A percentile compares a stretch with the other conserved stretches of the same genome.
phyloP scores from a whole-genome alignment of 2,888 invertebrate species.

The Silvanus unidentatus region DNA sequence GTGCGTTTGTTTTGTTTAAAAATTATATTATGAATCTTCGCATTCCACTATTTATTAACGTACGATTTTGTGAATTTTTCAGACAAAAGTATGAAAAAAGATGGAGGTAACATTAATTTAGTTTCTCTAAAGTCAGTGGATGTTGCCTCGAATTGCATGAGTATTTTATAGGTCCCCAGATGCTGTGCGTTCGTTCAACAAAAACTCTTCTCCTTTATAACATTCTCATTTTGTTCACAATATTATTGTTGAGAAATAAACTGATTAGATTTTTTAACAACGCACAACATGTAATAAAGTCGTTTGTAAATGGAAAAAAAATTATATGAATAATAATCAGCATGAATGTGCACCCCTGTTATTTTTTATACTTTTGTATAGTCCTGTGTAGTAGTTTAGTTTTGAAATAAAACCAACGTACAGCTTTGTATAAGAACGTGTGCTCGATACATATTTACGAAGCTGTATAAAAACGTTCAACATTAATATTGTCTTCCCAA shows the following conservation, averaged over 20 bases:
- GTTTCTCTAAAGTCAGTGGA: neutral
- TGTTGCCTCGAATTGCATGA: slow-evolving; percentile 3
- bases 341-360: slow-evolving; percentile 4
- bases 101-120: slow-evolving; percentile 58
- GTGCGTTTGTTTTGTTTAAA: too few species aligned
- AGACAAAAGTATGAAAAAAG: slow-evolving; percentile 71
- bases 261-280: too few species aligned
- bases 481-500: too few species aligned
- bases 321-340: neutral
- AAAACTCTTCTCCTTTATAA: neutral
- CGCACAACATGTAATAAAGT: too few species aligned
- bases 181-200: slow-evolving; percentile 1
- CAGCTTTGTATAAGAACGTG: too few species aligned
- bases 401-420: too few species aligned
- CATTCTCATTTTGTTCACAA: too few species aligned
- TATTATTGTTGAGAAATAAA: too few species aligned
- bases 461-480: too few species aligned
- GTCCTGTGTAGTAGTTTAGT: slow-evolving; percentile 9
- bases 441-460: too few species aligned
- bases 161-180: slow-evolving; percentile 1
- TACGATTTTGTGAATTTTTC: slow-evolving; percentile 41
- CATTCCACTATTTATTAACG: neutral
- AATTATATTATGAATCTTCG: too few species aligned
- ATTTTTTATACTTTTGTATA: slow-evolving; percentile 20
- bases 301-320: too few species aligned